A percentile compares a stretch with the other conserved stretches of the same genome.
These are phyloP conservation scores for Penaeus japonicus DNA, from an alignment of 1,140 invertebrate genomes.

Conservation along the genomic window DNA sequence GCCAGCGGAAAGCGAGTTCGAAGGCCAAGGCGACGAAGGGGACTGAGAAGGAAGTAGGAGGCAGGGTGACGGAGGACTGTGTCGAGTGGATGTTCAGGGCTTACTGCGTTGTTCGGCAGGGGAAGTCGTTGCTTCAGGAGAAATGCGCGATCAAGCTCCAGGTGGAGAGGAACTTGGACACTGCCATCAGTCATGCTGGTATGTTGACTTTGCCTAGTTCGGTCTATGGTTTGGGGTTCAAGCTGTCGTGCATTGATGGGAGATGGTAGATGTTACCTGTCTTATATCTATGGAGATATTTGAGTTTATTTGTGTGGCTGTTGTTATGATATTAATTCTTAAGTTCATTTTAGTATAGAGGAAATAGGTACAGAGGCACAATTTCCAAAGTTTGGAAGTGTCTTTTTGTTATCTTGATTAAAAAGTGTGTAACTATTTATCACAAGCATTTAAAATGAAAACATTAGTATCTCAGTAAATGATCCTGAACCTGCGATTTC, in stretches of 20 bases:
- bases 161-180: conserved; percentile 84
- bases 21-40: background rate
- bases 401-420: too few relatives aligned
- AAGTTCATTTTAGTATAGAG: background rate
- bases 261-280: too few relatives aligned
- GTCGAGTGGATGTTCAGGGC: conserved; percentile 66
- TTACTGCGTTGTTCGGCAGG: conserved; percentile 65
- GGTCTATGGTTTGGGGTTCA: background rate
- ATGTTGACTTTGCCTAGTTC: conserved; percentile 40
- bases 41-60: background rate
- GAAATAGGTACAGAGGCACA: background rate
- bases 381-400: too few relatives aligned
- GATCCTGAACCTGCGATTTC: conserved; percentile 20
- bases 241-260: too few relatives aligned
- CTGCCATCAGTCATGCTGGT: conserved; percentile 71
- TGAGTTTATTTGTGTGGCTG: too few relatives aligned
- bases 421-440: too few relatives aligned
- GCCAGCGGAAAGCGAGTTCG: background rate
- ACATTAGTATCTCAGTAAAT: background rate
- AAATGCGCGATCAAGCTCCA: conserved; percentile 81
- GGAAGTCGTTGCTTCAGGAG: conserved; percentile 75
- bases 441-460: background rate
- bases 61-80: background rate
- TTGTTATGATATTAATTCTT: too few relatives aligned
- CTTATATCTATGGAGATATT: too few relatives aligned